Base-by-base conservation (phyloP, 2,797 vertebrate genomes). In the Channallabes apus region DNA sequence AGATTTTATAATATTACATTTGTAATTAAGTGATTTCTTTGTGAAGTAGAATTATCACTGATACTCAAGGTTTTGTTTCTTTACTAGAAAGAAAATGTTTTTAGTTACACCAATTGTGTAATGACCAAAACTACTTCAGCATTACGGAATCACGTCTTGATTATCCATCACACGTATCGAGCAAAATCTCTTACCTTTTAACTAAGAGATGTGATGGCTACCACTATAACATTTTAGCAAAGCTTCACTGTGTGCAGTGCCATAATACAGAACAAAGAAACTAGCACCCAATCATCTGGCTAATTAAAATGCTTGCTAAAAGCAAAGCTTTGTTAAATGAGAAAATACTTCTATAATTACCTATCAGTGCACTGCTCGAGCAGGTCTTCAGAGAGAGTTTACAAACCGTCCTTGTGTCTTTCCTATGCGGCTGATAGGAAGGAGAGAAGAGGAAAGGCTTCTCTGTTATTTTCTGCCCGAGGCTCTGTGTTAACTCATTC, bases 391-490 rank as follows among this genome's bases (percentile, higher is more conserved):
- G 80, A 81, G 64, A 54, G 80, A 81, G n/a, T 24, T 32, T 68
- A 54, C 64, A 81, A 20, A 64, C 62, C 56, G 41, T 12, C 27
- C 46, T 56, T 67, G 17, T 12, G 64, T 56, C 41, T 29, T 14
- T 54, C 27, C 41, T 68, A 32, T 54, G 20, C 18, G n/a, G 24
- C 80, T 46, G 15, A 64, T 6, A 18, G 35, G 27, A 6, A 18
- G 59, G 8, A 64, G 22, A 64, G 22, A 80, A 80, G 35, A 80
- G 35, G 59, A 80, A 81, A 67, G 27, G 3, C 17, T 67, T 65
- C 38, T 51, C 17, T 67, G n/a, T 67, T 54, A 81, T 68, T 46
- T 27, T 81, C n/a, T 81, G 79, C 79, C 17, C 54, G n/a, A 56
- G 64, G 4, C 38, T 64, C 35, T 22, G 58, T 29, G 27, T 20